phyloP scores from a whole-genome alignment of 2,113 vertebrate genomes.

The Monopterus albus region DNA sequence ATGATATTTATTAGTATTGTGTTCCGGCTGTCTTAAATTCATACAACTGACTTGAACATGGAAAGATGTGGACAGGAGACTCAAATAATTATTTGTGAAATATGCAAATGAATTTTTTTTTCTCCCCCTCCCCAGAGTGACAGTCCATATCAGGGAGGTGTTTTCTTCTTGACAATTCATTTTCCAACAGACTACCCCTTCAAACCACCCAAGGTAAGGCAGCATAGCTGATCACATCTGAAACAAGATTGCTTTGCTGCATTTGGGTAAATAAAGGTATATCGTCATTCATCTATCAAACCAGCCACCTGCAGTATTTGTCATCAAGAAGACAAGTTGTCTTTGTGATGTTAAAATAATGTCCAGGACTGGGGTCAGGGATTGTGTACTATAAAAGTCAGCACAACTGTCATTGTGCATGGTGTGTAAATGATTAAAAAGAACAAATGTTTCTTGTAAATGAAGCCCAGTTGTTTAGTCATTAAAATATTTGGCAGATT shows the following conservation, averaged over 20 bases:
- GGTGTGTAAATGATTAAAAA: too few species aligned
- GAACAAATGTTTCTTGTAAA: too few species aligned
- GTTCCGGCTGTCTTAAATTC: neutral
- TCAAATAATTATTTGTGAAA: neutral
- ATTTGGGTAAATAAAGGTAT: neutral
- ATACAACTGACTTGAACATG: conserved; percentile 31
- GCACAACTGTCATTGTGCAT: too few species aligned
- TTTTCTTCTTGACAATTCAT: conserved; percentile 87
- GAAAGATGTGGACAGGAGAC: neutral
- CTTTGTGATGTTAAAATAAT: neutral
- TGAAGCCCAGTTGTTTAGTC: too few species aligned
- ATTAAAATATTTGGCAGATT: neutral
- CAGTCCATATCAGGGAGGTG: conserved; percentile 86
- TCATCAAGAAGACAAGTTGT: neutral
- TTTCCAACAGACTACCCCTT: conserved; percentile 87
- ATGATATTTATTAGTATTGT: conserved; percentile 7
- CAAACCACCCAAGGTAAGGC: conserved; percentile 85
- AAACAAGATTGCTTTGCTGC: neutral
- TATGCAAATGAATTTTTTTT: conserved; percentile 3
- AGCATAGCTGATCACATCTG: neutral
- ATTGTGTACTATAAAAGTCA: too few species aligned
- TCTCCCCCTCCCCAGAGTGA: conserved; percentile 70
- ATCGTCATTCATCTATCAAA: neutral
- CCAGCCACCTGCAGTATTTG: too few species aligned
- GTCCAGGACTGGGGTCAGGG: too few species aligned